These are phyloP conservation scores for Ailuropoda melanoleuca DNA, from an alignment of 2,113 vertebrate genomes.

Conservation along the genomic window DNA sequence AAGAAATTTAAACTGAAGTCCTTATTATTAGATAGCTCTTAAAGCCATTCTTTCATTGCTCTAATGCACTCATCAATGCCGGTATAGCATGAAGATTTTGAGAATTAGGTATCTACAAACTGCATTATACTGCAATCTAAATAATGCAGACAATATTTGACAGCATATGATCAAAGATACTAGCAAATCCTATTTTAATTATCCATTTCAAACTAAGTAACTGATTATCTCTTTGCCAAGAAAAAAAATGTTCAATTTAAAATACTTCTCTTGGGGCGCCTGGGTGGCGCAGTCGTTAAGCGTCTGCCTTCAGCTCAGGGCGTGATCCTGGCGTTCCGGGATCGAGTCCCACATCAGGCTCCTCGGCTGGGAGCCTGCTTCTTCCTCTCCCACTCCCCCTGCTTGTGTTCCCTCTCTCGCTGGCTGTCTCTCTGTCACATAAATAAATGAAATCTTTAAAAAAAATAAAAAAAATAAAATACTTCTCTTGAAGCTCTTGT, in stretches of 20 bases:
- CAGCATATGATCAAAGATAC: conserved; percentile 41
- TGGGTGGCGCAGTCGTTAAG: no score
- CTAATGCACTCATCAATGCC: conserved; percentile 26
- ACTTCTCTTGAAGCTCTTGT: not conserved
- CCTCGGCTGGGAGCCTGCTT: no score
- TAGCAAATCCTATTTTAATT: conserved; percentile 48
- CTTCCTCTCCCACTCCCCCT: no score
- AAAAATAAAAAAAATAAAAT: conserved; percentile 14
- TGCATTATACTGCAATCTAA: conserved; percentile 48
- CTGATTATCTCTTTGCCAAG: conserved; percentile 37
- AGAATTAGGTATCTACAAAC: conserved; percentile 39
- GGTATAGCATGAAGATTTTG: conserved; percentile 41
- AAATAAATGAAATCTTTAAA: no score
- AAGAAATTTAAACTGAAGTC: not conserved
- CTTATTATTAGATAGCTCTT: conserved; percentile 56
- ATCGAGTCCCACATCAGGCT: no score
- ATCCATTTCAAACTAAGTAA: conserved; percentile 54
- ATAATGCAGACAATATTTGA: conserved; percentile 46
- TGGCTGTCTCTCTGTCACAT: no score
- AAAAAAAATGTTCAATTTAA: conserved; percentile 20
- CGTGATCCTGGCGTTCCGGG: no score
- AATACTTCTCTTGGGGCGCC: not conserved
- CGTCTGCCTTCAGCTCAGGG: no score
- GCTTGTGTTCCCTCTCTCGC: no score
- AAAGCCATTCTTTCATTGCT: not conserved